Evolutionary conservation across 2,888 invertebrate species (phyloP), one percentile per base, ranked within the genome.

Genomic region (Parnassius orleans): DNA sequence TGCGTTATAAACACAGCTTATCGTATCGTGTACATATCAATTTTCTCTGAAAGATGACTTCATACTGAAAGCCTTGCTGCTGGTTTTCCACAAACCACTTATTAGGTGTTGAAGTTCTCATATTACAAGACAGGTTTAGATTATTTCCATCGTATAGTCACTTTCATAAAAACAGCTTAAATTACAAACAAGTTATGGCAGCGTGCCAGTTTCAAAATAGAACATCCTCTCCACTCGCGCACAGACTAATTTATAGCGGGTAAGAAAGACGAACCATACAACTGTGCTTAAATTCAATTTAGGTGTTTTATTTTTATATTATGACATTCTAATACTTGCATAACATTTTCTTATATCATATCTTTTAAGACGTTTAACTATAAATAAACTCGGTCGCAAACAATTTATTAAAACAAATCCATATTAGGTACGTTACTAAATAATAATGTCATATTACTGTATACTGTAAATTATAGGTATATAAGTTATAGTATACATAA

Each of bases 81-180:
- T 24, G 44, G 10, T 50, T 53, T 57, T 53, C 57, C 53, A 58
- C 44, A 53, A 43, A 48, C 59, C 46, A 63, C 59, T 55, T 65
- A 65, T 78, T 80, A 81, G 77, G 77, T 76, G 73, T 73, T 70
- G 64, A 71, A 81, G 76, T 76, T 90, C 89, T 91, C 91, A 81
- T 80, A 84, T 91, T 91, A 88, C 90, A 88, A 78, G 84, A 87
- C 83, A 87, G 87, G 87, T 88, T 89, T 91, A 91, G 87, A 88
- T 89, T 91, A 91, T 91, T 91, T 91, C 87, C 83, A 91, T 89
- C 90, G 79, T 82, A 84, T 86, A 87, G 86, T 87, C 87, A 86
- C 87, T 91, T 91, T 91, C 91, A 91, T 91, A 91, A 91, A 91
- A 91, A 91, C 90, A 85, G 88, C 88, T 90, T 91, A 91, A 90